Percentiles rank a stretch among this genome's conserved stretches.
phyloP scores from a whole-genome alignment of 2,888 invertebrate species.

The Lepidonotus clava region DNA sequence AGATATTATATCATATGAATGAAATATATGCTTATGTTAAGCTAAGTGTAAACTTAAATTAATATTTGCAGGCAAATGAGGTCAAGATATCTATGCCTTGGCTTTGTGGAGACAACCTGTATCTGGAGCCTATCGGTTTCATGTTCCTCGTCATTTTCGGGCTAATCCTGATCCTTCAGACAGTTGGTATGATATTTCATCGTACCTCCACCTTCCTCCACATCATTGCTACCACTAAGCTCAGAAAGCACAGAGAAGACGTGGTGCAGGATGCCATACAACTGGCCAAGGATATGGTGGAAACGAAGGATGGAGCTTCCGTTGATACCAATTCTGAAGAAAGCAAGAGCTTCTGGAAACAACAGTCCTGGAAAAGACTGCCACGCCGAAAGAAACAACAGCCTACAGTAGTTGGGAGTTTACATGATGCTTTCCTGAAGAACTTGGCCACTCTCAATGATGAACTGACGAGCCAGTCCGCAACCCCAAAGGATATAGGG shows the following conservation, averaged over 20 bases:
- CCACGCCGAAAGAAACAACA: background rate
- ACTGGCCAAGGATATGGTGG: constrained; percentile 48
- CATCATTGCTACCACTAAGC: constrained; percentile 82
- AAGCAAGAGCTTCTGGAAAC: background rate
- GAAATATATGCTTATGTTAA: too few relatives aligned
- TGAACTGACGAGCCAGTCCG: background rate
- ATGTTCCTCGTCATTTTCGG: constrained; percentile 72
- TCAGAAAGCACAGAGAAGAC: constrained; percentile 78
- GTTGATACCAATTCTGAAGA: background rate
- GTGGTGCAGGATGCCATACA: background rate
- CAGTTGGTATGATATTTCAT: constrained; percentile 76
- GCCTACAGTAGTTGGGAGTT: background rate
- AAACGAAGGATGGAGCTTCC: background rate
- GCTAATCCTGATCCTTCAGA: constrained; percentile 73
- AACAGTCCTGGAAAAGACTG: background rate
- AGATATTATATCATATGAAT: too few relatives aligned
- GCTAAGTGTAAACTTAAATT: too few relatives aligned
- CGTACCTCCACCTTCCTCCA: constrained; percentile 77
- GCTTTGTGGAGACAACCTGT: constrained; percentile 58
- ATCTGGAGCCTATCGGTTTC: constrained; percentile 54
- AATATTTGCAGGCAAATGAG: constrained; percentile 81
- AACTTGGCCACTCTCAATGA: background rate
- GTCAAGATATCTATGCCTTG: constrained; percentile 56
- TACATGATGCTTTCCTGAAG: background rate
- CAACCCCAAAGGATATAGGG: constrained; percentile 2